Percentiles rank a stretch among this genome's conserved stretches.
These are phyloP conservation scores for Cryptotis parvus DNA, from an alignment of 2,113 vertebrate genomes.

Conservation along the genomic window DNA sequence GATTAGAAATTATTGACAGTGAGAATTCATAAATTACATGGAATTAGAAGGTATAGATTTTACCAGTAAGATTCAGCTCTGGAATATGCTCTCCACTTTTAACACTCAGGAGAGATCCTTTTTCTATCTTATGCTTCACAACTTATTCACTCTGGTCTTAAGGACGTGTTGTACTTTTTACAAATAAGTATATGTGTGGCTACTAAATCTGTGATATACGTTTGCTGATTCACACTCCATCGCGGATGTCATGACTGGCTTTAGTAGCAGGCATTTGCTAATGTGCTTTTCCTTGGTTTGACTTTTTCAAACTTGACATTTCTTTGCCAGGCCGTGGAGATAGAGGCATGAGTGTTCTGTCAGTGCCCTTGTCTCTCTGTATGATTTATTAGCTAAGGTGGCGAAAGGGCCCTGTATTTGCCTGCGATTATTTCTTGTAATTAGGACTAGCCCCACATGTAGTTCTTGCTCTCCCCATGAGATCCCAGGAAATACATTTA, in stretches of 20 bases:
- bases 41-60: not conserved
- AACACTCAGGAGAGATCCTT: not conserved
- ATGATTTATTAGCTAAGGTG: constrained; percentile 57
- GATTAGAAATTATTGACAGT: not conserved
- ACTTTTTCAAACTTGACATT: constrained; percentile 33
- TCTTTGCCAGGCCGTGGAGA: not conserved
- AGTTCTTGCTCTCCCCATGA: constrained; percentile 19
- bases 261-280: not conserved
- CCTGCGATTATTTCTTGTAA: constrained; percentile 77
- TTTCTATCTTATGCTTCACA: not conserved
- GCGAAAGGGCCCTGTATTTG: constrained; percentile 37
- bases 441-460: constrained; percentile 62
- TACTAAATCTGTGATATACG: not conserved
- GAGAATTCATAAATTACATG: not conserved
- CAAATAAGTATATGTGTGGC: not conserved
- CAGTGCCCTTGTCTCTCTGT: constrained; percentile 37
- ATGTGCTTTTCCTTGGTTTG: constrained; percentile 32
- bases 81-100: not conserved
- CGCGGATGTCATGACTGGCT: not conserved
- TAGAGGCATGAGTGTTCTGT: not conserved
- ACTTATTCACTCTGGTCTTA: not conserved
- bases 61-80: not conserved
- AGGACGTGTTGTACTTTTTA: not conserved
- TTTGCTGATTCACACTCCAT: not conserved
- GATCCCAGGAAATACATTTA: constrained; percentile 49